Evolutionary conservation across 2,113 vertebrate genomes (phyloP).

Genomic region (Circaetus gallicus): DNA sequence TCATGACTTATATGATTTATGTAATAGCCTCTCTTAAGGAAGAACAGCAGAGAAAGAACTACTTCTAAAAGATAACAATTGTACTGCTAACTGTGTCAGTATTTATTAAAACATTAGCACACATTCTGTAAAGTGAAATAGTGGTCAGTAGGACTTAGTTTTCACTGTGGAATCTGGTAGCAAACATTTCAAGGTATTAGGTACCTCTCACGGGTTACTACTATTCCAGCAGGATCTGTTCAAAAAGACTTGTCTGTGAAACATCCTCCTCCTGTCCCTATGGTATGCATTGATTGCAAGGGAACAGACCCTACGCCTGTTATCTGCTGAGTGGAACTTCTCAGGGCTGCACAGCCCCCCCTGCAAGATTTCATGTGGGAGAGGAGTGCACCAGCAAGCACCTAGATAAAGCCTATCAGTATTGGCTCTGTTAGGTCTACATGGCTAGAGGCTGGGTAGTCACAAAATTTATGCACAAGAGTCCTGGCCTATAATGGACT

Average conservation of each 20-base stretch:
- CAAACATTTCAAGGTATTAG: background rate
- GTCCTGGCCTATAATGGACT: background rate
- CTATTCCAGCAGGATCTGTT: background rate
- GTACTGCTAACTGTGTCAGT: background rate
- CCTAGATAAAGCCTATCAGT: background rate
- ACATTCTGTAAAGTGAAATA: background rate
- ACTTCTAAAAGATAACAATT: background rate
- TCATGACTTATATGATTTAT: background rate
- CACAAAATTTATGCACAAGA: background rate
- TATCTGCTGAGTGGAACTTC: background rate
- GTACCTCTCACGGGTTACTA: background rate
- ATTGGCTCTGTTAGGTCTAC: background rate
- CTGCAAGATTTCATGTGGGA: background rate
- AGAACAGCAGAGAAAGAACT: background rate
- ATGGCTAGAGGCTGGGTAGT: rapidly evolving
- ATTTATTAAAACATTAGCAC: background rate
- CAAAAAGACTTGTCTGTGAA: background rate
- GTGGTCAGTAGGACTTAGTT: background rate
- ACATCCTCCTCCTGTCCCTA: background rate
- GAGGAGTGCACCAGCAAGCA: background rate
- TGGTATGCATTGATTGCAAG: background rate
- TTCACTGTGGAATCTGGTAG: background rate
- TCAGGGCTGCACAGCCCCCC: background rate
- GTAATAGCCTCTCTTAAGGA: background rate
- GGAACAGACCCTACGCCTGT: background rate